Conservation (phyloP, 1,140 invertebrate genomes). For the Chlorops oryzae region DNA sequence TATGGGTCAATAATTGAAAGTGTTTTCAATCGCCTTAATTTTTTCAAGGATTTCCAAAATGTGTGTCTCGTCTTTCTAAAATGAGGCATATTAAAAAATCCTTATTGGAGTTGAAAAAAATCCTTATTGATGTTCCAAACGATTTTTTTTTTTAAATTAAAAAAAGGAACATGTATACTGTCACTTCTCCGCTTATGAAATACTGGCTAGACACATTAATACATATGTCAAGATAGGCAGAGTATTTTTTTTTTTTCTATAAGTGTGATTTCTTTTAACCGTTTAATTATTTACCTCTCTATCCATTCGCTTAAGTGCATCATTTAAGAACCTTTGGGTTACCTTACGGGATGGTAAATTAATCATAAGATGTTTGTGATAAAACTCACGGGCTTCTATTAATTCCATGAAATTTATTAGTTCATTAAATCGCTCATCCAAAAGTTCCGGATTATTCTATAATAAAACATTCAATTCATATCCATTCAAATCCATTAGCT, state of each 20-base stretch:
- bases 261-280: no score
- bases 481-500: no score
- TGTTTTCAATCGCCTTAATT: constrained; percentile 38
- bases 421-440: constrained; percentile 18
- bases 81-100: no score
- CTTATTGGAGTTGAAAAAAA: no score
- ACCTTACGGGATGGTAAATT: constrained; percentile 35
- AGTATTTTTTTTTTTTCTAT: no score
- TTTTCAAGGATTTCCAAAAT: constrained; percentile 41
- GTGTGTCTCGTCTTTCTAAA: constrained; percentile 30
- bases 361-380: constrained; percentile 35
- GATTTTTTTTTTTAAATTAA: no score
- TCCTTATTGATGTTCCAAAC: no score
- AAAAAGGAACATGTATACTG: no score
- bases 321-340: constrained; percentile 30
- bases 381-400: constrained; percentile 35
- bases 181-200: no score
- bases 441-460: constrained; percentile 12
- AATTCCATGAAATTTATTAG: constrained; percentile 24
- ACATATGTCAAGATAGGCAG: no score
- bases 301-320: constrained; percentile 29
- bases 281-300: constrained; percentile 37
- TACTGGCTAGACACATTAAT: no score
- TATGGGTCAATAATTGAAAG: constrained; percentile 43
- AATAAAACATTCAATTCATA: no score